Evolutionary conservation across 2,797 vertebrate species (phyloP), one percentile per base, ranked within the genome.

Genomic region (Odontamblyopus rebecca): DNA sequence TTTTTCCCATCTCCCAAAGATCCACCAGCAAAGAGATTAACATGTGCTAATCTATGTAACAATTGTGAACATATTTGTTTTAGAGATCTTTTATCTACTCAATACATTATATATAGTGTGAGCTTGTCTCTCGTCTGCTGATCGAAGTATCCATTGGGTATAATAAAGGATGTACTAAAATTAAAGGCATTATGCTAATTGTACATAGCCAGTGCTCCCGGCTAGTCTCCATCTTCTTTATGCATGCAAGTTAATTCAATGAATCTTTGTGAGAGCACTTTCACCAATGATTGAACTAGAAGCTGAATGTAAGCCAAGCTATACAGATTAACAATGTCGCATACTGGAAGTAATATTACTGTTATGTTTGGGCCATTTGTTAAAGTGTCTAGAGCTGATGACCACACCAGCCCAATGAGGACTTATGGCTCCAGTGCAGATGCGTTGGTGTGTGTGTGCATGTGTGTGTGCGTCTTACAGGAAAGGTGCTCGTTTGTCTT

Each of bases 161-260:
- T 85, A 81, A 77, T 88, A 85, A 84, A 56, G 61, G 81, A 86
- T 83, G 73, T 79, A 72, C 74, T 84, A 66, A 81, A 86, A 89
- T 91, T 87, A 90, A 91, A 86, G 79, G 68, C 84, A 85, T 90
- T 91, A 93, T 91, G 88, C 73, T 86, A 88, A 91, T 89, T 70
- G 73, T 77, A 85, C 82, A 86, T 75, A 80, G 75, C 81, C 71
- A 86, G 82, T 77, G 85, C 89, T 85, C 69, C 61, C 50, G 90
- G 89, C 79, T 74, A 84, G 82, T 89, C 85, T 89, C 85, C 87
- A 86, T 91, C 86, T 91, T 90, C 79, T 89, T 89, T 90, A 84
- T 87, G 87, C 74, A 85, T 72, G 73, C 73, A 19, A 41, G 72
- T 84, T 88, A 82, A 88, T 86, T 85, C 82, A 83, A 76, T 87